Conservation (phyloP, 2,888 invertebrate genomes). For the Drosophila prostipennis region DNA sequence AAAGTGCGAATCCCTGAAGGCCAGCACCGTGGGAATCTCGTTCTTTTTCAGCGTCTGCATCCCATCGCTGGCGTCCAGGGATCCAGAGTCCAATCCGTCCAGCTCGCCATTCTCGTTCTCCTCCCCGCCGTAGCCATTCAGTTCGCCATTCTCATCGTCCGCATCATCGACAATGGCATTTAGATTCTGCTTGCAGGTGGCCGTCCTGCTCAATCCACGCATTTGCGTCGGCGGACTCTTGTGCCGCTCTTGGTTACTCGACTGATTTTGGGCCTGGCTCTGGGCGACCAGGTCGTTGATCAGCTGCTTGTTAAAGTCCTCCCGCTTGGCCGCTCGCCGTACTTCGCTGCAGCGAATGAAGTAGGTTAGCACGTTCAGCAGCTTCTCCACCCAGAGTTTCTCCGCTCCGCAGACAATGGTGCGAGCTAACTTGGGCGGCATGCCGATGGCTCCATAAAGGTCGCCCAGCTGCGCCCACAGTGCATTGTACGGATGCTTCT, state of each 20-base stretch:
- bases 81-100: slow-evolving; percentile 12
- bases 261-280: slow-evolving; percentile 58
- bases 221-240: slow-evolving; percentile 55
- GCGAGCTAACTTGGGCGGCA: slow-evolving; percentile 90
- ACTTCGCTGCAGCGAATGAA: slow-evolving; percentile 93
- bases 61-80: slow-evolving; percentile 42
- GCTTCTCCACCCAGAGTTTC: slow-evolving; percentile 88
- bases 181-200: slow-evolving; percentile 82
- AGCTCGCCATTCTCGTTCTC: slow-evolving; percentile 43
- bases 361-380: slow-evolving; percentile 92
- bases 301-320: slow-evolving; percentile 81
- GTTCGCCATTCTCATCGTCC: slow-evolving; percentile 37
- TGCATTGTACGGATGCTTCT: slow-evolving; percentile 92
- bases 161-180: slow-evolving; percentile 65
- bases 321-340: slow-evolving; percentile 85
- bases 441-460: slow-evolving; percentile 93
- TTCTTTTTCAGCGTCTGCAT: slow-evolving; percentile 79
- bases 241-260: slow-evolving; percentile 57
- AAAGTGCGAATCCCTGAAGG: slow-evolving; percentile 83
- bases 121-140: slow-evolving; percentile 39
- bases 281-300: slow-evolving; percentile 70
- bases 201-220: slow-evolving; percentile 72
- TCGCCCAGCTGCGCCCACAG: slow-evolving; percentile 95
- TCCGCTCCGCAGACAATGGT: slow-evolving; percentile 91
- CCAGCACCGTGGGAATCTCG: slow-evolving; percentile 83